Evolutionary conservation across 2,888 invertebrate species (phyloP).

Genomic region (Cryptocephalus moraei): DNA sequence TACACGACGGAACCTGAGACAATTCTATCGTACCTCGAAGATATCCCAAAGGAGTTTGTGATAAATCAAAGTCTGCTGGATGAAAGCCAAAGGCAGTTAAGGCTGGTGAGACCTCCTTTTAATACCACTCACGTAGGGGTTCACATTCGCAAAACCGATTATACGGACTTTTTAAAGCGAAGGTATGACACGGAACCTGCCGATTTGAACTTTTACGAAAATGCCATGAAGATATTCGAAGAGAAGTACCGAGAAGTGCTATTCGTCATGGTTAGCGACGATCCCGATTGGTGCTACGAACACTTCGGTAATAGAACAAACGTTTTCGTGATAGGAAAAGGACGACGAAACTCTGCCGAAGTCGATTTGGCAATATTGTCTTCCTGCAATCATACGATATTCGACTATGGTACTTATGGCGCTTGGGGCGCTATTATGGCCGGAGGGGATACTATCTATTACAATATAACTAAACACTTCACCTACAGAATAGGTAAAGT

Average conservation of each 20-base stretch:
- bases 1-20: conserved; percentile 45
- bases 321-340: conserved; percentile 24
- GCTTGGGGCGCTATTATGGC: too few relatives aligned
- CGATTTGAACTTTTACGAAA: conserved; percentile 32
- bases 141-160: too few relatives aligned
- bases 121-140: conserved; percentile 47
- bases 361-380: too few relatives aligned
- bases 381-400: too few relatives aligned
- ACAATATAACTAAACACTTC: too few relatives aligned
- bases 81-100: conserved; percentile 34
- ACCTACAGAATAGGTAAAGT: too few relatives aligned
- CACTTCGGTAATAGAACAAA: conserved; percentile 38
- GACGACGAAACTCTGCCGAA: too few relatives aligned
- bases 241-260: conserved; percentile 33
- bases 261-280: too few relatives aligned
- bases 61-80: conserved; percentile 40
- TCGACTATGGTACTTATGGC: too few relatives aligned
- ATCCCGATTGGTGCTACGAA: too few relatives aligned
- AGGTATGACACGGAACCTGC: conserved; percentile 39
- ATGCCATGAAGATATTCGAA: conserved; percentile 39
- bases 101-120: conserved; percentile 35
- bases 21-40: conserved; percentile 46
- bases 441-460: too few relatives aligned
- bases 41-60: conserved; percentile 45
- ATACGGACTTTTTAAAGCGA: conserved; percentile 43